A percentile compares a stretch with the other conserved stretches of the same genome.
Conservation (phyloP, 1,140 invertebrate species). For the Arion vulgaris region DNA sequence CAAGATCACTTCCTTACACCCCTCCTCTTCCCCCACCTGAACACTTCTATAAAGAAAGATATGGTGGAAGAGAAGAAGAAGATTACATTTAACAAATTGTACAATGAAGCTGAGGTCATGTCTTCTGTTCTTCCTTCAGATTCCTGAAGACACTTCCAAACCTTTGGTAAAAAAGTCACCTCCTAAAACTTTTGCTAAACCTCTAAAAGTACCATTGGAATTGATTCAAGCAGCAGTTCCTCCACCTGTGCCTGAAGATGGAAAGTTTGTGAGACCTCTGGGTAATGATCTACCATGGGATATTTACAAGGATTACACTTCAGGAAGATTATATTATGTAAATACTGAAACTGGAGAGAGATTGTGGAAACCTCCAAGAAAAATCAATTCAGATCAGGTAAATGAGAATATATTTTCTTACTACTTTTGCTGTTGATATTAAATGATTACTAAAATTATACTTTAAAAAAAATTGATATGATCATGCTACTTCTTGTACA, state of each 20-base stretch:
- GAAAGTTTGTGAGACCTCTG: slow-evolving; percentile 44
- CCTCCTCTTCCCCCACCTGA: too few relatives aligned
- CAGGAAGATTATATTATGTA: slow-evolving; percentile 50
- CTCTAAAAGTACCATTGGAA: not conserved
- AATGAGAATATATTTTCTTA: not conserved
- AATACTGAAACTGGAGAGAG: slow-evolving; percentile 55
- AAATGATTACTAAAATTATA: too few relatives aligned
- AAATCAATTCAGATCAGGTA: slow-evolving; percentile 36
- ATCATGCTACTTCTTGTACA: too few relatives aligned
- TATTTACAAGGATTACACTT: slow-evolving; percentile 50
- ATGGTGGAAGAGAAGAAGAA: too few relatives aligned
- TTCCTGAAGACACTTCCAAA: not conserved
- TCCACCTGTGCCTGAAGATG: slow-evolving; percentile 47
- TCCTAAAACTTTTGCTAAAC: not conserved
- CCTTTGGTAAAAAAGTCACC: not conserved
- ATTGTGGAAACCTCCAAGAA: slow-evolving; percentile 57
- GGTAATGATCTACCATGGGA: slow-evolving; percentile 54
- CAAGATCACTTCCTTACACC: too few relatives aligned
- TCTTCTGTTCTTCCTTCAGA: too few relatives aligned
- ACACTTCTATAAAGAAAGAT: too few relatives aligned
- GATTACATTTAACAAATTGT: too few relatives aligned
- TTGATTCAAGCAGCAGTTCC: slow-evolving; percentile 27
- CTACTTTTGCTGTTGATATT: too few relatives aligned
- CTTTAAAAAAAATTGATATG: too few relatives aligned
- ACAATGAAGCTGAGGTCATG: too few relatives aligned